Base-by-base conservation (phyloP, 2,113 vertebrate species). In the Hemicordylus capensis region DNA sequence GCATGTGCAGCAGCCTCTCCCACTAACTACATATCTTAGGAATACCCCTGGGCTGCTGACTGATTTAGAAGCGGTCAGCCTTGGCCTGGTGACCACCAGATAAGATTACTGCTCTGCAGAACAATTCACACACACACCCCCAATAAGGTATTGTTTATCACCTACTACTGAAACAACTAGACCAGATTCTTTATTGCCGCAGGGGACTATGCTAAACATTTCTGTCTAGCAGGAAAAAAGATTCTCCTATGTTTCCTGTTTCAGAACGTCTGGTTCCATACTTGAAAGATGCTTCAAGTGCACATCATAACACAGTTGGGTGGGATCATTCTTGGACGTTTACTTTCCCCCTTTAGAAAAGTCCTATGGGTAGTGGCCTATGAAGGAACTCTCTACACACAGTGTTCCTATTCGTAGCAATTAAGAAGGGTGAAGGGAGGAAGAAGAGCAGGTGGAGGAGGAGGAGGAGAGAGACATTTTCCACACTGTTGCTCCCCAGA, bases 21-120 rank as follows among this genome's bases (percentile, higher is more conserved):
- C 76, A n/a, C 31, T 80, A 93, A 90, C 94, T 94, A n/a, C n/a
- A n/a, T n/a, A 93, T 94, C 94, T 94, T 91, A 84, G 93, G 91
- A 70, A 92, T 1, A 59, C 75, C 63, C 90, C 85, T 89, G 85
- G 89, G 82, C 82, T 92, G 89, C 34, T 86, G 93, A 90, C 93
- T 91, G 93, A 94, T 95, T 94, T 94, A 93, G 91, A 92, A 93
- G 89, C 89, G 82, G 87, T 75, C 87, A 89, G 83, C 86, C 89
- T 44, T 84, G 84, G 74, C 93, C 92, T 93, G 89, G 89, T 95
- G 94, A 93, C 90, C 86, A 90, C 87, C 90, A 93, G 93, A 95
- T 95, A 95, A 95, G 91, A 93, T 94, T 94, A 93, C 94, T 90
- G 84, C 86, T 78, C 89, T 56, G 54, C 39, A 69, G 75, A 44